A percentile compares a stretch with the other conserved stretches of the same genome.
phyloP scores from a whole-genome alignment of 2,888 invertebrate species.

The Caenorhabditis virilis region DNA sequence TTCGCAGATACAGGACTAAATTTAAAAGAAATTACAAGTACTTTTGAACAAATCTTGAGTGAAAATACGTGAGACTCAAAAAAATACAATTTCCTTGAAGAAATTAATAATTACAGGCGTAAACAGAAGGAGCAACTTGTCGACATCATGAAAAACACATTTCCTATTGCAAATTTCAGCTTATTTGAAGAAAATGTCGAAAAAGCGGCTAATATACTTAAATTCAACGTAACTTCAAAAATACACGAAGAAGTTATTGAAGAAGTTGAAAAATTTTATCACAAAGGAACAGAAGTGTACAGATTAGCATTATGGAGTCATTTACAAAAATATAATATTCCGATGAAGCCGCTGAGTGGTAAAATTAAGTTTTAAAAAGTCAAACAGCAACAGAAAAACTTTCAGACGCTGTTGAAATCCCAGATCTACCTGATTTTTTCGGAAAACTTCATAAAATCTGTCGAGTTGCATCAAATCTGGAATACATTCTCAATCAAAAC shows the following conservation, averaged over 20 bases:
- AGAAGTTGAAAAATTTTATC: constrained; percentile 3
- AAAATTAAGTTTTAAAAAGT: background rate
- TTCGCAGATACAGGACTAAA: constrained; percentile 12
- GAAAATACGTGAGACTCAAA: too few species aligned
- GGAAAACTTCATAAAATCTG: background rate
- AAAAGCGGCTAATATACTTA: background rate
- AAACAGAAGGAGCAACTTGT: too few species aligned
- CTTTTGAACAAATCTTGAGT: constrained; percentile 25
- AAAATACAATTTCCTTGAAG: too few species aligned
- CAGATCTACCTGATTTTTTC: background rate
- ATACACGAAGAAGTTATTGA: background rate
- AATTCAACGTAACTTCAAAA: background rate
- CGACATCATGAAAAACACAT: too few species aligned
- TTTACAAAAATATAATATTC: constrained; percentile 9
- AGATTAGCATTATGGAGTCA: constrained; percentile 15
- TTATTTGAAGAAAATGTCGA: background rate
- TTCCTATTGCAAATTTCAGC: too few species aligned
- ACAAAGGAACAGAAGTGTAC: background rate
- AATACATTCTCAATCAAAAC: constrained; percentile 5
- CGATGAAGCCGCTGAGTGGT: constrained; percentile 5
- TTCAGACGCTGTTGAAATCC: constrained; percentile 1
- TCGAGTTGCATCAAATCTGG: constrained; percentile 9
- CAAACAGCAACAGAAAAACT: background rate
- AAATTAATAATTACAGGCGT: too few species aligned
- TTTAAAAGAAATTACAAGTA: constrained; percentile 7